phyloP scores from a whole-genome alignment of 2,797 vertebrate species.

The Mallotus villosus region DNA sequence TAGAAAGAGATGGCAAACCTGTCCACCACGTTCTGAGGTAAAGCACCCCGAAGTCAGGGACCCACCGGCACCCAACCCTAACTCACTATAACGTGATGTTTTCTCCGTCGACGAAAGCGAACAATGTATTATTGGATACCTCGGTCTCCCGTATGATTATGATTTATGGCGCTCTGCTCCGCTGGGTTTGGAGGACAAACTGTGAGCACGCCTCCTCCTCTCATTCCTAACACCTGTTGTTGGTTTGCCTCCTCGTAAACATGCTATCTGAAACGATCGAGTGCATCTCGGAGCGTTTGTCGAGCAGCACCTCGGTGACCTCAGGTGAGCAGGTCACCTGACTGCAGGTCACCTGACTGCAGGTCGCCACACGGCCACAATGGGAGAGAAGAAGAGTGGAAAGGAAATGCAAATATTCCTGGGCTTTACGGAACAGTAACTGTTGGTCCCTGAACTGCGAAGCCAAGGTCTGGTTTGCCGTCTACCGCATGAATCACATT shows the following conservation, averaged over 20 bases:
- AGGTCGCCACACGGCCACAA: conserved; percentile 46
- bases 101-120: neutral
- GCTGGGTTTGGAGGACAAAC: neutral
- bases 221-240: conserved; percentile 52
- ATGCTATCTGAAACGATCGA: neutral
- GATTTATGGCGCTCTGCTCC: neutral
- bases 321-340: conserved; percentile 16
- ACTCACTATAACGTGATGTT: no score
- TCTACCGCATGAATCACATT: conserved; percentile 42
- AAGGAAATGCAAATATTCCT: conserved; percentile 47
- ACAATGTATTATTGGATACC: neutral
- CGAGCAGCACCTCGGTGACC: conserved; percentile 14
- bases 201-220: neutral
- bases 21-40: no score
- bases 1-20: no score
- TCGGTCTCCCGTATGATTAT: neutral
- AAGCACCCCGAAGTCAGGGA: no score
- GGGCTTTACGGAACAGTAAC: conserved; percentile 55
- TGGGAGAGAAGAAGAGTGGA: conserved; percentile 53
- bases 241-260: conserved; percentile 28
- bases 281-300: neutral
- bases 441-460: conserved; percentile 41
- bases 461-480: conserved; percentile 36
- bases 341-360: conserved; percentile 10
- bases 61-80: no score